These are phyloP conservation scores for Heterocephalus glaber DNA, from an alignment of 2,113 vertebrate genomes.

Conservation along the genomic window DNA sequence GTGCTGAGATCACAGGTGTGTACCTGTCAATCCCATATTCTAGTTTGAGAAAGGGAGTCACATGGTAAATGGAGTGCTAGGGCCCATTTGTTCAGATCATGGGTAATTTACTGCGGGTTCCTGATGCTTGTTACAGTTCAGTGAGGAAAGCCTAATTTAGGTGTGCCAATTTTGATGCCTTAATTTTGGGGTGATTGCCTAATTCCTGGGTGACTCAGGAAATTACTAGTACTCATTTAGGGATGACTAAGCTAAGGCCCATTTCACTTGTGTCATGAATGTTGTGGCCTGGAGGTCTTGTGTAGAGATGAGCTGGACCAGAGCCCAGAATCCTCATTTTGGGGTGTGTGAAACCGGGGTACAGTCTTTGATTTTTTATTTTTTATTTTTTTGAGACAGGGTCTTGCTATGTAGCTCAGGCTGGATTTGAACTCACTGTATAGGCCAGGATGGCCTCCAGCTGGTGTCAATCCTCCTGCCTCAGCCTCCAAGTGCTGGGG, in stretches of 20 bases:
- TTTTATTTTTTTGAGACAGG: no score
- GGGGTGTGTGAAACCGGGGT: not conserved
- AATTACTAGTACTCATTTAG: not conserved
- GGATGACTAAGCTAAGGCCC: not conserved
- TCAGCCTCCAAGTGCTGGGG: not conserved
- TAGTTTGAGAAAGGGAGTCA: not conserved
- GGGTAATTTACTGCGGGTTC: not conserved
- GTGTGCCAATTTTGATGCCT: not conserved
- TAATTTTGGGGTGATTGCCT: slow-evolving; percentile 26
- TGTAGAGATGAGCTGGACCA: not conserved
- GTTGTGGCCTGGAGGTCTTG: not conserved
- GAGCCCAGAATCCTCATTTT: not conserved
- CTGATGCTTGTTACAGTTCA: not conserved
- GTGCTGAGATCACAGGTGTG: not conserved
- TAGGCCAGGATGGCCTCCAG: not conserved
- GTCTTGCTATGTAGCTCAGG: not conserved
- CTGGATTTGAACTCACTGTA: not conserved
- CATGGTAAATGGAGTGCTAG: not conserved
- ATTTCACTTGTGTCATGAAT: not conserved
- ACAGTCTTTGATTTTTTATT: not conserved
- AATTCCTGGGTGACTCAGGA: not conserved
- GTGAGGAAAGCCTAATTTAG: not conserved
- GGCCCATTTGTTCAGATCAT: not conserved
- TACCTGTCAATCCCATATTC: not conserved
- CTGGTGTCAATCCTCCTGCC: not conserved